Conservation (phyloP, 1,140 invertebrate species). For the Drosophila ogumai region DNA sequence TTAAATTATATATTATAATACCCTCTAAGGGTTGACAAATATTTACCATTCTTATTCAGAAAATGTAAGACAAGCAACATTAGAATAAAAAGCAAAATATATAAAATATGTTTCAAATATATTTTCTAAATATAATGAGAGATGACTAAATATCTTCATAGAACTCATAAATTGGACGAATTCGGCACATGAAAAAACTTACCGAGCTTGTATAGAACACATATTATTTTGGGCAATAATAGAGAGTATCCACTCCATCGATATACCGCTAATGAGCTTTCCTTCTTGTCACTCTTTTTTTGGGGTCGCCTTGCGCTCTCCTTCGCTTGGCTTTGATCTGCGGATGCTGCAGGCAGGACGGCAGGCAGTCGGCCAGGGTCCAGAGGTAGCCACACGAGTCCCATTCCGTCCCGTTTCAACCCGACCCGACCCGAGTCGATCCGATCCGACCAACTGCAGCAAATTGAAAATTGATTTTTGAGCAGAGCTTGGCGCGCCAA, state of each 20-base stretch:
- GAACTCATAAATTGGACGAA: neutral
- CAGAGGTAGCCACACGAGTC: constrained; percentile 43
- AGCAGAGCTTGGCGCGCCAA: constrained; percentile 32
- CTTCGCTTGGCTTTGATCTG: constrained; percentile 73
- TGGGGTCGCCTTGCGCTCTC: constrained; percentile 44
- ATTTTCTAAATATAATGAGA: no score
- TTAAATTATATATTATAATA: no score
- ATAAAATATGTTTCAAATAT: no score
- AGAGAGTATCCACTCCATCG: constrained; percentile 3
- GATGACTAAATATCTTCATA: no score
- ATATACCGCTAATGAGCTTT: neutral
- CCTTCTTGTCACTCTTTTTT: constrained; percentile 48
- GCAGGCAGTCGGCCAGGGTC: constrained; percentile 23
- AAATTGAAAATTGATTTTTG: constrained; percentile 83
- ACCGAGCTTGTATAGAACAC: no score
- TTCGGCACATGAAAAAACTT: neutral
- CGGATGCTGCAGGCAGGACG: constrained; percentile 49
- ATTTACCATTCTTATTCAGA: no score
- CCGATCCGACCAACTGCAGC: constrained; percentile 61
- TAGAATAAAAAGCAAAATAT: no score
- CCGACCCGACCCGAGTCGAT: neutral
- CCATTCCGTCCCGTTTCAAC: constrained; percentile 3
- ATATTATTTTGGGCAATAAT: neutral
- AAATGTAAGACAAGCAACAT: no score
- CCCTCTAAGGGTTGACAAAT: no score